Evolutionary conservation across 2,113 vertebrate genomes (phyloP).

Genomic region (Acanthisitta chloris): DNA sequence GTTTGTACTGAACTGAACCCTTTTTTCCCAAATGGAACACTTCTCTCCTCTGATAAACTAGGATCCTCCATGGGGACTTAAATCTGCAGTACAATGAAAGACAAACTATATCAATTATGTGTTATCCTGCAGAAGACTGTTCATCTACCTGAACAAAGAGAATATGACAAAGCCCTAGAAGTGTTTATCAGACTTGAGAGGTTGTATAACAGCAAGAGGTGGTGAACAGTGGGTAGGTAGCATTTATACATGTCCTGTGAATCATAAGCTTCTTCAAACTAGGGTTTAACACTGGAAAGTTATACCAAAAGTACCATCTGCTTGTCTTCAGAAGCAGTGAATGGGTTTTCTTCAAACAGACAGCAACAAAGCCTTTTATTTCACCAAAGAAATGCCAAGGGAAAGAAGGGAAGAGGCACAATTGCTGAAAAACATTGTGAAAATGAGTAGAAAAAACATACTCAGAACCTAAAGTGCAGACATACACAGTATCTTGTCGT

Average conservation of each 20-base stretch:
- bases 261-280: not conserved
- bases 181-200: conserved; percentile 23
- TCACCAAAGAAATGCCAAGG: not conserved
- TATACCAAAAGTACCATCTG: not conserved
- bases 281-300: not conserved
- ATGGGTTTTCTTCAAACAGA: not conserved
- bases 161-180: conserved; percentile 39
- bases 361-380: not conserved
- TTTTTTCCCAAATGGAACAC: not conserved
- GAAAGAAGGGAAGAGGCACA: not conserved
- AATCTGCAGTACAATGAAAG: conserved; percentile 2
- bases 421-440: not conserved
- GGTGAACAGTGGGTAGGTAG: conserved; percentile 12
- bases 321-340: not conserved
- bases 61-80: not conserved
- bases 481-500: not conserved
- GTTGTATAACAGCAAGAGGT: conserved; percentile 23
- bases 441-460: not conserved
- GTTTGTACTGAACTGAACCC: not conserved
- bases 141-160: not conserved
- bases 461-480: not conserved
- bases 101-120: not conserved
- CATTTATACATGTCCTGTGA: conserved; percentile 3
- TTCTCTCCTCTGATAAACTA: not conserved
- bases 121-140: conserved; percentile 6